Conservation (phyloP, 2,113 vertebrate genomes). For the Picathartes gymnocephalus region DNA sequence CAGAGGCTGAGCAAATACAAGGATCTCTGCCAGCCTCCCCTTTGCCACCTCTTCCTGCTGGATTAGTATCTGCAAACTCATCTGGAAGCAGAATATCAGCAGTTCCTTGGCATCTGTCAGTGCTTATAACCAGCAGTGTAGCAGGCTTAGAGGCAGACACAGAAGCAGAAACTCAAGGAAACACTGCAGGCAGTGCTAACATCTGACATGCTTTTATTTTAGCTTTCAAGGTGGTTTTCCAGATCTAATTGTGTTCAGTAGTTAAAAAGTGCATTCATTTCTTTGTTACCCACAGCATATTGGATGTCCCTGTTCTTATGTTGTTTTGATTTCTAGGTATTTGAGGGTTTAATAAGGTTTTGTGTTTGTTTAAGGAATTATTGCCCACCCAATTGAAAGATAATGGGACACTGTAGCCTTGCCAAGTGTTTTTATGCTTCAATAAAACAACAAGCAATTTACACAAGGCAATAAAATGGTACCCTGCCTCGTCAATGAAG, state of each 20-base stretch:
- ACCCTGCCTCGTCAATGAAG: not conserved
- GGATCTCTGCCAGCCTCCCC: not conserved
- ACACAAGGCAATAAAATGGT: slow-evolving; percentile 6
- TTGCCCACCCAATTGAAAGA: slow-evolving; percentile 35
- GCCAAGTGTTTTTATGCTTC: slow-evolving; percentile 57
- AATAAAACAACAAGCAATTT: slow-evolving; percentile 50
- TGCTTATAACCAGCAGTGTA: not conserved
- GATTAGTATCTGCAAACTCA: not conserved
- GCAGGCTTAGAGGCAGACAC: not conserved
- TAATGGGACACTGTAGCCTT: slow-evolving; percentile 4
- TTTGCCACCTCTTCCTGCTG: not conserved
- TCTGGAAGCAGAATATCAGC: not conserved
- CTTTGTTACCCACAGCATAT: not conserved
- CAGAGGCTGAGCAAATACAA: not conserved
- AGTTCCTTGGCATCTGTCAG: not conserved
- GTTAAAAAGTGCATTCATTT: not conserved
- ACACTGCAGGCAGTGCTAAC: not conserved
- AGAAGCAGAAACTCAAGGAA: not conserved
- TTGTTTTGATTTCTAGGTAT: slow-evolving; percentile 30
- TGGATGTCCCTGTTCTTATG: not conserved
- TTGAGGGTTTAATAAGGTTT: slow-evolving; percentile 36
- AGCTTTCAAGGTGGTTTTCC: not conserved
- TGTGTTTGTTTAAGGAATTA: slow-evolving; percentile 50
- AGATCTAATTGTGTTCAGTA: not conserved
- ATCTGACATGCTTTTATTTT: not conserved